A percentile compares a stretch with the other conserved stretches of the same genome.
phyloP scores from a whole-genome alignment of 2,888 invertebrate genomes.

The Euplexia lucipara region DNA sequence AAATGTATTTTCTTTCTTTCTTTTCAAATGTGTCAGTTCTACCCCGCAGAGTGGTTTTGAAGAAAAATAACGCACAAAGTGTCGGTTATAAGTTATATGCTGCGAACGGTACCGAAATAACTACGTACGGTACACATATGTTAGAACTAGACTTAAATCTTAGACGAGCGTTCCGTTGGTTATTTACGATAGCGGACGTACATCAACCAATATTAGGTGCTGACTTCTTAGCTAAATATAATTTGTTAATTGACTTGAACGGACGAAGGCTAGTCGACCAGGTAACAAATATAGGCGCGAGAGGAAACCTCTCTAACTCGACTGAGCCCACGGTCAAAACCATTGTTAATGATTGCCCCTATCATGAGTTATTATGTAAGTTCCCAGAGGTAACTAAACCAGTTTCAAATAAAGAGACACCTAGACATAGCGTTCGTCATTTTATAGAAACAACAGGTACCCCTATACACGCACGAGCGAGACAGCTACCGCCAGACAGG shows the following conservation, averaged over 20 bases:
- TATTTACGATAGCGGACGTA: conserved; percentile 12
- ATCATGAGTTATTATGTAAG: neutral
- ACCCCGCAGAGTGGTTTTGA: neutral
- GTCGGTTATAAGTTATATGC: neutral
- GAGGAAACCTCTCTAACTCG: neutral
- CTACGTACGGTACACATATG: neutral
- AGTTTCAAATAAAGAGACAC: neutral
- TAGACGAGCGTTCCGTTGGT: conserved; percentile 5
- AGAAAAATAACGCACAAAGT: conserved; percentile 1
- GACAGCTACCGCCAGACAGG: conserved; percentile 2
- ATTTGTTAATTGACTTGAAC: neutral
- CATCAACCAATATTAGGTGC: conserved; percentile 7
- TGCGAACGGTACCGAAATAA: conserved; percentile 1
- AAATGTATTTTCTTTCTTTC: no score
- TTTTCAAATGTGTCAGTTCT: conserved; percentile 6
- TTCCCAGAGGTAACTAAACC: neutral
- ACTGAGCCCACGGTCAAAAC: neutral
- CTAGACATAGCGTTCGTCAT: neutral
- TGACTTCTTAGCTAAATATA: conserved; percentile 6
- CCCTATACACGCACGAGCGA: neutral
- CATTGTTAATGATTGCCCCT: neutral
- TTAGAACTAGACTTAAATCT: conserved; percentile 5
- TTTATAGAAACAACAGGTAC: neutral
- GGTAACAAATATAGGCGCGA: neutral
- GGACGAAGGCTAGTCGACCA: neutral